A percentile compares a stretch with the other conserved stretches of the same genome.
phyloP scores from a whole-genome alignment of 2,888 invertebrate genomes.

The Pharmacophagus antenor region DNA sequence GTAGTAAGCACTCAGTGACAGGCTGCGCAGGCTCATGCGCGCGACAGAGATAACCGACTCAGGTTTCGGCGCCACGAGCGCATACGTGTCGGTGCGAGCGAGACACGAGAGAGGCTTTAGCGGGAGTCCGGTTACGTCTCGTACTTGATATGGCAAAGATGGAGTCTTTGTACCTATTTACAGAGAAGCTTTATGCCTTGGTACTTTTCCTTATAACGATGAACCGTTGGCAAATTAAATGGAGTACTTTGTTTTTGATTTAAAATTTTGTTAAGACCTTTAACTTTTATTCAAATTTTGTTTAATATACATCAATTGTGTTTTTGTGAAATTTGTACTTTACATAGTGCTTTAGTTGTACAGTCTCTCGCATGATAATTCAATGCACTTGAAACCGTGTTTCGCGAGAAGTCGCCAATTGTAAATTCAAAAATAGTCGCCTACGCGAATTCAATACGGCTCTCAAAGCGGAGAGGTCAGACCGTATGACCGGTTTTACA shows the following conservation, averaged over 20 bases:
- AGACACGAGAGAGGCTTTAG: constrained; percentile 61
- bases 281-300: not conserved
- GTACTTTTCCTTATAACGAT: constrained; percentile 22
- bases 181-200: constrained; percentile 51
- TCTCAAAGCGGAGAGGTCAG: constrained; percentile 19
- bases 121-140: constrained; percentile 75
- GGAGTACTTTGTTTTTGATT: not conserved
- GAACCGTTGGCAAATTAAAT: constrained; percentile 8
- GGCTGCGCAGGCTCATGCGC: constrained; percentile 60
- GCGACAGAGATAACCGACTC: constrained; percentile 59
- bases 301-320: not conserved
- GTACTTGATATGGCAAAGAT: constrained; percentile 59
- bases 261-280: not conserved
- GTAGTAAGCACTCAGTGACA: constrained; percentile 60
- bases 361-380: constrained; percentile 15
- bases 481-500: constrained; percentile 27
- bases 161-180: constrained; percentile 50
- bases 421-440: constrained; percentile 20
- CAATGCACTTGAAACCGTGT: constrained; percentile 25
- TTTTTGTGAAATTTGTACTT: not conserved
- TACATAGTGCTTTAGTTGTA: not conserved
- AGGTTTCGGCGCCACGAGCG: constrained; percentile 65
- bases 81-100: constrained; percentile 49
- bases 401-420: constrained; percentile 18
- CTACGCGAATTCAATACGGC: constrained; percentile 21